These are phyloP conservation scores for Monochamus alternatus DNA, from an alignment of 2,888 invertebrate genomes.

Conservation along the genomic window DNA sequence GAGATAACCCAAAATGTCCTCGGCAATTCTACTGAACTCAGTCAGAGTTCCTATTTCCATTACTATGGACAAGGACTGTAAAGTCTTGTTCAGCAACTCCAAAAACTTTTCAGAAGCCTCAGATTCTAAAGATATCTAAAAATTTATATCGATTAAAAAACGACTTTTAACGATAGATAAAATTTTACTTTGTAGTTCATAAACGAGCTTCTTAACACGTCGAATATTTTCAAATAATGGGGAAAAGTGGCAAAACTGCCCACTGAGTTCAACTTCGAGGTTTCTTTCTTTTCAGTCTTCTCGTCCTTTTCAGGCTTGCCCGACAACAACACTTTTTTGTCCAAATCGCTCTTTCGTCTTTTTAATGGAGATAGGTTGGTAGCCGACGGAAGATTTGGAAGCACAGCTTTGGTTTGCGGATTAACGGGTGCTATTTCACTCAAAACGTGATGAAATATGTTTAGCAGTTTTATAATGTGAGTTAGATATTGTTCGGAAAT, in stretches of 20 bases:
- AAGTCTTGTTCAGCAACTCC: conserved; percentile 76
- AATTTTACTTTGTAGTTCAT: conserved; percentile 86
- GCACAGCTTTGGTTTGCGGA: conserved; percentile 72
- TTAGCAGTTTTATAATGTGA: conserved; percentile 81
- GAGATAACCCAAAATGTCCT: conserved; percentile 86
- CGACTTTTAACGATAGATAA: background rate
- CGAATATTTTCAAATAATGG: conserved; percentile 90
- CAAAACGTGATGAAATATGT: conserved; percentile 83
- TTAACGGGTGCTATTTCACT: conserved; percentile 78
- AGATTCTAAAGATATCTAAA: conserved; percentile 84
- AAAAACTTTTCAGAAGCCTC: conserved; percentile 84
- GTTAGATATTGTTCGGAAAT: conserved; percentile 78
- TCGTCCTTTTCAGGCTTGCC: conserved; percentile 63
- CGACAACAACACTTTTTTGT: conserved; percentile 59
- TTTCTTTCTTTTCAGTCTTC: conserved; percentile 63
- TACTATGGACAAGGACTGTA: conserved; percentile 80
- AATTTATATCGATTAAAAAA: conserved; percentile 21
- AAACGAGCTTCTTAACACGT: conserved; percentile 85
- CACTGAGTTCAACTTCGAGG: conserved; percentile 64
- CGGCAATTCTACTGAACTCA: conserved; percentile 83
- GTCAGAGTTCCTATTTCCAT: conserved; percentile 79
- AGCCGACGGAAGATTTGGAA: conserved; percentile 73
- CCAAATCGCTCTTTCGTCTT: conserved; percentile 67
- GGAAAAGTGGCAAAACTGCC: conserved; percentile 81
- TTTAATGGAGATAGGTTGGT: conserved; percentile 71